Base-by-base conservation (phyloP, 2,888 invertebrate genomes). In the Polymixis flavicincta region DNA sequence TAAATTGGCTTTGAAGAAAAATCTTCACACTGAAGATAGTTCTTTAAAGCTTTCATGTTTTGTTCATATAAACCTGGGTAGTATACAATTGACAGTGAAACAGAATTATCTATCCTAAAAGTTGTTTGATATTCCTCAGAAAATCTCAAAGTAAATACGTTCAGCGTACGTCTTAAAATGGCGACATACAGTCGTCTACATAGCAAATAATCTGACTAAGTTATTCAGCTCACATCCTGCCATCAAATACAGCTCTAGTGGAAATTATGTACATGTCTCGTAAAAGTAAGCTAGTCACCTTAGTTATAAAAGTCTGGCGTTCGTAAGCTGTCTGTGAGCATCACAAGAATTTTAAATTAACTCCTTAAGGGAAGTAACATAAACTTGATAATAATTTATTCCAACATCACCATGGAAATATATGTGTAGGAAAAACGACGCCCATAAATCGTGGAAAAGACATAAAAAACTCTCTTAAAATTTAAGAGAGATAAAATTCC, bases 401-500 rank as follows among this genome's bases (percentile, higher is more conserved):
- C 67, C 50, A 45, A 65, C 67, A 55, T 71, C 70, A 45, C 64
- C 78, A 83, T 80, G 37, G 64, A 73, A 73, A 86, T 76, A 78
- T 75, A 85, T 83, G 72, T 78, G 74, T 68, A 75, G 65, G 61
- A 75, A 84, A 74, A 84, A 78, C 76, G 78, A 28, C 69, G 11
- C 37, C 60, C 76, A 81, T 87, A 87, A 86, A 86, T 80, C 67
- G 67, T 73, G 59, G 63, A 78, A 78, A 85, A 83, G 83, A 78
- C 78, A 85, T 87, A 80, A 80, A 87, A 85, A 87, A 68, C 67
- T 67, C 80, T 80, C 80, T 83, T 76, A 78, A 85, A 74, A 72
- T 77, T 79, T 87, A 74, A 80, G 64, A 70, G 74, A 78, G 76
- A 85, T 87, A 87, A 82, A 85, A 87, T 85, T 80, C 59, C 42